Percentiles rank a stretch among this genome's conserved stretches.
Evolutionary conservation across 2,113 vertebrate genomes (phyloP).

Genomic region (Columba livia): DNA sequence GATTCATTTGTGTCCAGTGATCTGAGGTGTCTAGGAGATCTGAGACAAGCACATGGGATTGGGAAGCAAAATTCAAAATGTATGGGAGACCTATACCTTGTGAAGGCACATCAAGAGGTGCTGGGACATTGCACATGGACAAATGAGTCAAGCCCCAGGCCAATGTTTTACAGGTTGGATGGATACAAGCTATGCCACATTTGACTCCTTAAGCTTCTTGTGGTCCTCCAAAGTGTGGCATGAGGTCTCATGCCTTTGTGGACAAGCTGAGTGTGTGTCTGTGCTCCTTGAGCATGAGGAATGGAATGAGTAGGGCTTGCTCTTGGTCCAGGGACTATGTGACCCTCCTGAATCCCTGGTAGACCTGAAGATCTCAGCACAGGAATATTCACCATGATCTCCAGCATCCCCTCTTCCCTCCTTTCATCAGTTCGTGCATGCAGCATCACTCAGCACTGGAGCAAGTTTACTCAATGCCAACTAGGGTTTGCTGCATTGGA

Average conservation of each 20-base stretch:
- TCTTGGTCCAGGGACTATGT: neutral
- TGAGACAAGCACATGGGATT: accelerated
- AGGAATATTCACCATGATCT: neutral
- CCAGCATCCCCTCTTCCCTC: neutral
- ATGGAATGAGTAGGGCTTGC: accelerated
- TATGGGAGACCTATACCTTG: neutral
- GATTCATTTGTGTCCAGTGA: neutral
- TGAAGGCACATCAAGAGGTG: neutral
- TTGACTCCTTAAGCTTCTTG: too few relatives aligned
- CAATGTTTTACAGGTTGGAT: neutral
- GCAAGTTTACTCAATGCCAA: neutral
- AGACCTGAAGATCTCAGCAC: neutral
- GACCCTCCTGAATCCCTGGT: neutral
- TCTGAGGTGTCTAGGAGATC: neutral
- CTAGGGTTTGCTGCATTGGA: neutral
- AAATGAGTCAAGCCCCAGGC: neutral
- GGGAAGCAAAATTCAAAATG: neutral
- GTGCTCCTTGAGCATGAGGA: neutral
- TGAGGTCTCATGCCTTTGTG: neutral
- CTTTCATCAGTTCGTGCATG: neutral
- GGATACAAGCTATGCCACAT: neutral
- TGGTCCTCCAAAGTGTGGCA: neutral
- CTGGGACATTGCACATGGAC: neutral
- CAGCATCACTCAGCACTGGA: accelerated
- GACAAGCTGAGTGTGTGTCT: accelerated